Evolutionary conservation across 2,113 vertebrate genomes (phyloP), one percentile per base, ranked within the genome.

Genomic region (Aspidoscelis tigris): DNA sequence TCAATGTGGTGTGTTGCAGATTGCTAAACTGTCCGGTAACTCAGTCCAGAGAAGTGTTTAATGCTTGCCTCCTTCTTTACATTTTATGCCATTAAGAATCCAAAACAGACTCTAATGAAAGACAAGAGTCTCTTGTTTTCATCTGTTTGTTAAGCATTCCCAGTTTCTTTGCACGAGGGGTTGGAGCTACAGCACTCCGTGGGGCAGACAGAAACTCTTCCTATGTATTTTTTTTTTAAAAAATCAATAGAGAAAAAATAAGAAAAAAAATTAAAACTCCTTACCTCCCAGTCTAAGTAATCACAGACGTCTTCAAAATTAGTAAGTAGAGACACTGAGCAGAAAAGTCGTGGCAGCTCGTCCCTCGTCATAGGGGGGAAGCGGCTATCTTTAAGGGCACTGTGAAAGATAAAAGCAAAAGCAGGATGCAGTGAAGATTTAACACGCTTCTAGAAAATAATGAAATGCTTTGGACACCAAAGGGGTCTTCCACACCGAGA

Each of bases 361-460:
- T 99, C 99, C 98, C 98, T 98, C 95, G 99, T 99, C 99, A 99
- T 98, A 90, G 99, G 98, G 96, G 99, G 99, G 88, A 99, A 99
- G 95, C 99, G 98, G 97, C 99, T 99, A 97, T 99, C 99, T 98
- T 99, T 99, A 99, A 99, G 99, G 98, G 99, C 99, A 99, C 99
- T 99, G 97, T 90, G 93, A 41, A 61, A 78, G 20, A 79, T n/a
- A 88, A 93, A 92, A 94, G 93, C 79, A 94, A 94, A 93, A 92
- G 33, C 39, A 39, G 3, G 47, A 50, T 50, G 47, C 47, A 5
- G 47, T 44, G 41, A 44, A 66, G 8, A 9, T 21, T 22, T 26
- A 79, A 70, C 5, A 53, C 8, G 55, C 20, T 68, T 44, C 22
- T 9, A 50, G 47, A 21, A 26, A 47, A 11, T 21, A 64, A 16